phyloP scores from a whole-genome alignment of 2,113 vertebrate species.

The Brevimyrus niger region DNA sequence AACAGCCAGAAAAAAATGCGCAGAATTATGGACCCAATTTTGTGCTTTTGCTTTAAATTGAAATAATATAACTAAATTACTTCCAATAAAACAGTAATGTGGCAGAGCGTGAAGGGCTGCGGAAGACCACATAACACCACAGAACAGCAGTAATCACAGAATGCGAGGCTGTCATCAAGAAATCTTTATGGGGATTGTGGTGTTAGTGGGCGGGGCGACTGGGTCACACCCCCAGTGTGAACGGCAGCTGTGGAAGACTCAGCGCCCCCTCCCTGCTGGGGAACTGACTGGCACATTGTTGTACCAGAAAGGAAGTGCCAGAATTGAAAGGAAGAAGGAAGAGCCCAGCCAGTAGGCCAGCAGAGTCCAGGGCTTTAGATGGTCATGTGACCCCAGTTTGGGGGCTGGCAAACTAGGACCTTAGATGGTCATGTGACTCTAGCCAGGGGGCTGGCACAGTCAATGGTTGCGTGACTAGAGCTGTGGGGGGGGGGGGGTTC shows the following conservation, averaged over 20 bases:
- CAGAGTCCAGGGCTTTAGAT: neutral
- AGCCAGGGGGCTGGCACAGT: neutral
- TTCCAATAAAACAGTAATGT: neutral
- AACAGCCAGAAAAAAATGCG: neutral
- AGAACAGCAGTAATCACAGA: neutral
- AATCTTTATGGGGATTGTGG: neutral
- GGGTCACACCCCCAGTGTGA: neutral
- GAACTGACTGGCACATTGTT: neutral
- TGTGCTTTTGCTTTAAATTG: neutral
- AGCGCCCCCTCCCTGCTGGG: neutral
- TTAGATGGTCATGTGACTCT: neutral
- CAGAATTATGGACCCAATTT: neutral
- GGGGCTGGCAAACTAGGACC: neutral
- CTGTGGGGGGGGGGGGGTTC: neutral
- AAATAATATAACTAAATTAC: neutral
- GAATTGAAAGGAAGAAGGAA: neutral
- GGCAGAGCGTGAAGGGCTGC: neutral
- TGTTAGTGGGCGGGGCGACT: neutral
- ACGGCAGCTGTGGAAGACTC: neutral
- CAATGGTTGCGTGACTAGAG: neutral
- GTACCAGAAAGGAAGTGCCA: neutral
- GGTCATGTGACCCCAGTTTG: neutral
- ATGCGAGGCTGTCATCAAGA: neutral
- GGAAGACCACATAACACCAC: neutral
- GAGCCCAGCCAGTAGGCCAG: neutral